Evolutionary conservation across 2,113 vertebrate genomes (phyloP).

Genomic region (Narcine bancroftii): DNA sequence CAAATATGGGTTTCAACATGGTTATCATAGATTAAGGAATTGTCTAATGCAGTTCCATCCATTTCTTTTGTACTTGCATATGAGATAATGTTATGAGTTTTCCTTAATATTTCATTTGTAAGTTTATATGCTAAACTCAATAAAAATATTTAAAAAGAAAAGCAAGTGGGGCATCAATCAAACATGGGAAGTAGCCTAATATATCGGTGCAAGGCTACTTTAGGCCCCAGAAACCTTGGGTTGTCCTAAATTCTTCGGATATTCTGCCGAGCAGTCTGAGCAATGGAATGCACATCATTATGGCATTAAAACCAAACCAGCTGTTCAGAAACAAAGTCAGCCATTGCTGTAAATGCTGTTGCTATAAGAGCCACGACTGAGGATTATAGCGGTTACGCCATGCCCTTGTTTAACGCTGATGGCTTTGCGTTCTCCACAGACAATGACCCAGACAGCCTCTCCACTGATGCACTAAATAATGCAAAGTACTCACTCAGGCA

Average conservation of each 20-base stretch:
- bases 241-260: neutral
- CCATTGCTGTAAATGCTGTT: neutral
- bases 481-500: conserved; percentile 14
- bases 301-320: neutral
- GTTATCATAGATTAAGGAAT: too few relatives aligned
- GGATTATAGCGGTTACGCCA: neutral
- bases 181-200: neutral
- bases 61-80: too few relatives aligned
- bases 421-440: neutral
- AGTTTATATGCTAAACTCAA: too few relatives aligned
- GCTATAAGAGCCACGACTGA: neutral
- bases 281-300: neutral
- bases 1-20: too few relatives aligned
- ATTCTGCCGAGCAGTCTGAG: neutral
- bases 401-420: neutral
- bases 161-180: neutral
- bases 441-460: neutral
- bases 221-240: neutral
- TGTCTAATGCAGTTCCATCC: too few relatives aligned
- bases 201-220: neutral
- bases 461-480: conserved; percentile 35
- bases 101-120: too few relatives aligned
- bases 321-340: neutral
- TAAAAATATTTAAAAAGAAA: too few relatives aligned
- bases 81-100: too few relatives aligned